Evolutionary conservation across 2,797 vertebrate genomes (phyloP).

Genomic region (Danio choprae): DNA sequence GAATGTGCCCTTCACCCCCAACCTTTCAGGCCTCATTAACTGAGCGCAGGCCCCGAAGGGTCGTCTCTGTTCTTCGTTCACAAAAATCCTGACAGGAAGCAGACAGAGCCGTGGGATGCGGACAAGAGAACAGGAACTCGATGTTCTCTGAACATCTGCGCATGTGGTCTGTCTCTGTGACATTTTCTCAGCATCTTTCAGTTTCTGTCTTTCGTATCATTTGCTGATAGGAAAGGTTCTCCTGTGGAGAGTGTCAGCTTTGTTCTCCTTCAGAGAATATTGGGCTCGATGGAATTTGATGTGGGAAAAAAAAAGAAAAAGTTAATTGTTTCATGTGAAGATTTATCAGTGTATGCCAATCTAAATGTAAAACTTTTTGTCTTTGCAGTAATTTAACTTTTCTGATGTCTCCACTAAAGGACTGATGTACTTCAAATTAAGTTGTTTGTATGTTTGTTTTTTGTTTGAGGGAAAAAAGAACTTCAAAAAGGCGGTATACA

Average conservation of each 20-base stretch:
- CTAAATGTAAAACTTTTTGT: neutral
- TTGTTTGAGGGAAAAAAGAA: too few species aligned
- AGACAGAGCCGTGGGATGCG: constrained; percentile 48
- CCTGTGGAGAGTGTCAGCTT: neutral
- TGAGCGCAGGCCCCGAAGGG: constrained; percentile 34
- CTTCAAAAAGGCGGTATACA: too few species aligned
- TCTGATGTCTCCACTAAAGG: too few species aligned
- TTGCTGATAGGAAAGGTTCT: constrained; percentile 35
- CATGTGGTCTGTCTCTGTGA: constrained; percentile 31
- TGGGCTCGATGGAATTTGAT: neutral
- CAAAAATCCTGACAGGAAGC: constrained; percentile 53
- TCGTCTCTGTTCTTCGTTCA: constrained; percentile 33
- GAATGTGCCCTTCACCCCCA: constrained; percentile 50
- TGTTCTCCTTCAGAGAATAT: neutral
- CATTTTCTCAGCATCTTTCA: constrained; percentile 55
- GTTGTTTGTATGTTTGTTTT: too few species aligned
- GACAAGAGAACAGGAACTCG: constrained; percentile 44
- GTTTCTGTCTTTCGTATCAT: constrained; percentile 39
- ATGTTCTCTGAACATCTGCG: constrained; percentile 56
- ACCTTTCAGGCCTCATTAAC: constrained; percentile 43
- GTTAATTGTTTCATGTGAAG: neutral
- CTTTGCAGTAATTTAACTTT: too few species aligned
- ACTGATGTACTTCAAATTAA: too few species aligned
- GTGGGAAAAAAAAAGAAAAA: neutral
- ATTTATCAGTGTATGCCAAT: neutral